These are phyloP conservation scores for Helogale parvula DNA, from an alignment of 2,113 vertebrate genomes.

Conservation along the genomic window DNA sequence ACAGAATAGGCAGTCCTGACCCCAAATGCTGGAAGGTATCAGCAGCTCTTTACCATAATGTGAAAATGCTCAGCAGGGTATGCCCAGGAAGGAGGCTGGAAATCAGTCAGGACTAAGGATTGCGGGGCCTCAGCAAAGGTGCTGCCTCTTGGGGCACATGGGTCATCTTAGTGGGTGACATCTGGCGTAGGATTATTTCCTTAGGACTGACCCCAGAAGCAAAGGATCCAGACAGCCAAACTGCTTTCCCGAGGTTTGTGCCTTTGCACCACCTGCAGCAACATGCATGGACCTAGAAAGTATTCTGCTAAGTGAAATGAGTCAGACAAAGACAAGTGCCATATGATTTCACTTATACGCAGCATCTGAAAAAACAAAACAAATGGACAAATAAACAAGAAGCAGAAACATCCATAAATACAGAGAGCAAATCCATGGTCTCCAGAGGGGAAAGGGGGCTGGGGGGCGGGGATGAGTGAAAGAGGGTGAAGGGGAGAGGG, in stretches of 20 bases:
- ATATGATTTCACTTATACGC: background rate
- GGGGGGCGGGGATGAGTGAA: background rate
- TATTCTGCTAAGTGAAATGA: background rate
- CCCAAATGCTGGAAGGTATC: background rate
- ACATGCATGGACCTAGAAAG: background rate
- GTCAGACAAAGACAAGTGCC: background rate
- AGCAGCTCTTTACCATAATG: background rate
- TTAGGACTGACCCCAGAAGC: background rate
- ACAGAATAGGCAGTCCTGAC: no score
- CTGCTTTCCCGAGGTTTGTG: background rate
- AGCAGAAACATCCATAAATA: background rate
- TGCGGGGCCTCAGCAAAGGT: background rate
- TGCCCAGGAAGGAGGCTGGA: no score
- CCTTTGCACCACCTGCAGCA: background rate
- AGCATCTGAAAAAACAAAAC: background rate
- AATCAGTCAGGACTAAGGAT: background rate
- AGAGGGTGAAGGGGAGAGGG: background rate
- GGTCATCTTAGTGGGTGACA: background rate
- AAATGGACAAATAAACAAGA: background rate
- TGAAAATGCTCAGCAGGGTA: fast-evolving
- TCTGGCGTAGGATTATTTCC: background rate
- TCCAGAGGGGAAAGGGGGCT: background rate
- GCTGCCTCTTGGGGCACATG: background rate
- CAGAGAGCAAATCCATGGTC: background rate
- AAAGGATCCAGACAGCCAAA: background rate